These are phyloP conservation scores for Nothobranchius kuhntae DNA, from an alignment of 2,113 vertebrate genomes.

Conservation along the genomic window DNA sequence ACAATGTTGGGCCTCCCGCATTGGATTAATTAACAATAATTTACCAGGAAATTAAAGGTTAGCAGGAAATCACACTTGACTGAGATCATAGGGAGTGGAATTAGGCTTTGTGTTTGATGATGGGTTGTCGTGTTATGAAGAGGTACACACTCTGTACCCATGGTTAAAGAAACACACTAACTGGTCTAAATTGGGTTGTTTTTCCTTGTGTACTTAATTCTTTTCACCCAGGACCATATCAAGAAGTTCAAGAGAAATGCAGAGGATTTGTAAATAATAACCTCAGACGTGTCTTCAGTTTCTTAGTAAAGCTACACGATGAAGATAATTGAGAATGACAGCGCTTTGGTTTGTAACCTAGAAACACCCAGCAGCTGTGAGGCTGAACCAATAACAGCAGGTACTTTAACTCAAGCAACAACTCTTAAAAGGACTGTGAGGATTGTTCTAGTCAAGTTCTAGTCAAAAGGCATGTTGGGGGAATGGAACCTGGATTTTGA, in stretches of 20 bases:
- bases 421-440: too few species aligned
- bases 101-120: background rate
- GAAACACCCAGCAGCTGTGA: background rate
- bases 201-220: too few species aligned
- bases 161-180: background rate
- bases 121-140: background rate
- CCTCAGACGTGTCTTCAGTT: background rate
- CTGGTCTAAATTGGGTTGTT: too few species aligned
- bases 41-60: too few species aligned
- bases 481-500: too few species aligned
- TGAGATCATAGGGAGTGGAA: background rate
- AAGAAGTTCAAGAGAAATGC: background rate
- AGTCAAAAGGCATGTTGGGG: too few species aligned
- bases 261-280: background rate
- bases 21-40: background rate
- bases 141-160: background rate
- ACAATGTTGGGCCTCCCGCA: background rate
- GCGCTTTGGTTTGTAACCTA: background rate
- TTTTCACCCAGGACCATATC: too few species aligned
- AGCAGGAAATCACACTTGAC: background rate
- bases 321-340: background rate
- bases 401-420: background rate
- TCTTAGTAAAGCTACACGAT: background rate
- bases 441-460: too few species aligned
- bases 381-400: background rate